Conservation (phyloP, 2,113 vertebrate species). For the Tympanuchus pallidicinctus region DNA sequence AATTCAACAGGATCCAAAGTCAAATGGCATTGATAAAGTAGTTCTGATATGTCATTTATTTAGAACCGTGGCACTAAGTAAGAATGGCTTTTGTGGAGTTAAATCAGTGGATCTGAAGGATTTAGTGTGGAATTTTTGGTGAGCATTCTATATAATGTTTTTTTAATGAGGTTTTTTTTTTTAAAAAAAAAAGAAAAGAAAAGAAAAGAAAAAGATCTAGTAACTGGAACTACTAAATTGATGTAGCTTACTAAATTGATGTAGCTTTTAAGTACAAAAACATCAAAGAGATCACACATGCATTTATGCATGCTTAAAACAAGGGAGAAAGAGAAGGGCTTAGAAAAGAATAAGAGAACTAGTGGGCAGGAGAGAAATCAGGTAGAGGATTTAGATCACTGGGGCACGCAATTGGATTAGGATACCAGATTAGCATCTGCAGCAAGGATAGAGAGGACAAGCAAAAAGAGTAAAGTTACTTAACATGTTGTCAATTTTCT, state of each 20-base stretch:
- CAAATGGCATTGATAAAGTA: background rate
- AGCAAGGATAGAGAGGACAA: background rate
- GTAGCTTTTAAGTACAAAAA: background rate
- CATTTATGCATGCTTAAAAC: background rate
- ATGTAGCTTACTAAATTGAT: background rate
- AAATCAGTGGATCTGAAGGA: background rate
- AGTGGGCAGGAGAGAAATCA: background rate
- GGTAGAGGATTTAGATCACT: background rate
- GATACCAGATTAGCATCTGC: background rate
- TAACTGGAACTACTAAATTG: background rate
- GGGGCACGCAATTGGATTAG: constrained; percentile 16
- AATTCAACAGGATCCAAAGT: background rate
- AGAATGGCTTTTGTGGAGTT: background rate
- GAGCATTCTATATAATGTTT: background rate
- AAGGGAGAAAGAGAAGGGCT: background rate
- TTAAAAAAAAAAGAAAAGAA: background rate
- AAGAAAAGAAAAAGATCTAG: background rate
- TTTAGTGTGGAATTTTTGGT: background rate
- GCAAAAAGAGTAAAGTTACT: background rate
- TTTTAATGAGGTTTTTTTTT: background rate
- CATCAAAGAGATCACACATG: background rate
- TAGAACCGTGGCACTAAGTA: background rate
- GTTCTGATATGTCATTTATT: background rate
- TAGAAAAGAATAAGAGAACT: background rate
- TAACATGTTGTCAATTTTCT: background rate